Evolutionary conservation across 2,888 invertebrate species (phyloP), one percentile per base, ranked within the genome.

Genomic region (Ptychoptera contaminata): DNA sequence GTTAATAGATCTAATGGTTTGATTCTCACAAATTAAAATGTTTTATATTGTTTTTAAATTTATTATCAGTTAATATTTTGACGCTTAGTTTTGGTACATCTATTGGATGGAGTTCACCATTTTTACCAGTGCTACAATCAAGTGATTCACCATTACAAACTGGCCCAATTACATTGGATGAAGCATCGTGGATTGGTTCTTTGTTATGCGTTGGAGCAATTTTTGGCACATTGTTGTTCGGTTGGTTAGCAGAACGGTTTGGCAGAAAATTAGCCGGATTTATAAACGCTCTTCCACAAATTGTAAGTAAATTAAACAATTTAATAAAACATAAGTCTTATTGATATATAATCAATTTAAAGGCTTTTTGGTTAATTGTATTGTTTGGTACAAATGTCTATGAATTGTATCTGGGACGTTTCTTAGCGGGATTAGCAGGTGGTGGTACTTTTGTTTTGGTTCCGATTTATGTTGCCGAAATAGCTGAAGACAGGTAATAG

Each of bases 71-170:
- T 0, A 63, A 63, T 37, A 57, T 65, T 2, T 50, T 55, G 1
- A 49, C 62, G 12, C 51, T 64, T 10, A 57, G 58, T 0, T 59
- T 59, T 55, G 63, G 63, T 2, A 57, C 58, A 0, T 56, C 56
- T 43, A 55, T 55, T 42, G 64, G 62, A 29, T 66, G 65, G 65
- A 54, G 58, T 1, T 63, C 63, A 1, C 52, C 63, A 3, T 58
- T 58, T 48, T 58, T 63, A 23, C 48, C 61, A 11, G 53, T 62
- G n/a, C 47, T 65, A 2, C 52, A 56, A 43, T 52, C 58, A 1
- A 47, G 51, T 0, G 46, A 54, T 1, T 59, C 60, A 32, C 61
- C 61, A 0, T 42, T 65, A 37, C 51, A 53, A n/a, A 50, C 57
- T 6, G 62, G 62, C 2, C 57, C 60, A 1, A 44, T 65, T 43